Base-by-base conservation (phyloP, 2,797 vertebrate species). In the Hybognathus amarus region DNA sequence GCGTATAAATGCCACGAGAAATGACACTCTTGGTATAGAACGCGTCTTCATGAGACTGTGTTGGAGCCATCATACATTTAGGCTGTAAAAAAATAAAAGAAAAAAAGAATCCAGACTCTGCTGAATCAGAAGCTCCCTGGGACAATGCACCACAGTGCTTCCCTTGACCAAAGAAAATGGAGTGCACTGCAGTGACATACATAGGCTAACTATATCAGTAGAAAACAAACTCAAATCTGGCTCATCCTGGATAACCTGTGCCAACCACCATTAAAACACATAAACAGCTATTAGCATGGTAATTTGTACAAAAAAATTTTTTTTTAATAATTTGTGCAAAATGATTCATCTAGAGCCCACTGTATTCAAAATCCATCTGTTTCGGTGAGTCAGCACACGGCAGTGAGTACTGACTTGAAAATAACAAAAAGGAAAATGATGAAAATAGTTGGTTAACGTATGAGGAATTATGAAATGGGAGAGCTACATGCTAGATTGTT, bases 121-220 rank as follows among this genome's bases (percentile, higher is more conserved):
- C 10, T 47, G 69, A 50, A 17, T 50, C 69, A 33, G 11, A 27
- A 24, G 27, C 5, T 24, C 38, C 42, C 12, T 42, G 22, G 5
- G 24, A 27, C 15, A 56, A 11, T 76, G 36, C 22, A 59, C n/a
- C 27, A 33, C 68, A 45, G 42, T 13, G 42, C 68, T 70, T 74
- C 52, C 33, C 30, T 54, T 67, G 13, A 36, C 52, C 66, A 80
- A 70, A 40, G 10, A 70, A 33, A 42, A 36, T 59, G 4, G 18
- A 42, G 10, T 30, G n/a, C 6, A 70, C 52, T 42, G 13, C 36
- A 54, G 38, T 79, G 47, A 8, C n/a, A 54, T 50, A 80, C 18
- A 59, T 74, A n/a, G n/a, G n/a, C n/a, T n/a, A 74, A 81, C 84
- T 52, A 54, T 85, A 83, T 86, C 83, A 50, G 70, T 71, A 86